Evolutionary conservation across 2,888 invertebrate species (phyloP), one percentile per base, ranked within the genome.

Genomic region (Brachynemurus nebulosus): DNA sequence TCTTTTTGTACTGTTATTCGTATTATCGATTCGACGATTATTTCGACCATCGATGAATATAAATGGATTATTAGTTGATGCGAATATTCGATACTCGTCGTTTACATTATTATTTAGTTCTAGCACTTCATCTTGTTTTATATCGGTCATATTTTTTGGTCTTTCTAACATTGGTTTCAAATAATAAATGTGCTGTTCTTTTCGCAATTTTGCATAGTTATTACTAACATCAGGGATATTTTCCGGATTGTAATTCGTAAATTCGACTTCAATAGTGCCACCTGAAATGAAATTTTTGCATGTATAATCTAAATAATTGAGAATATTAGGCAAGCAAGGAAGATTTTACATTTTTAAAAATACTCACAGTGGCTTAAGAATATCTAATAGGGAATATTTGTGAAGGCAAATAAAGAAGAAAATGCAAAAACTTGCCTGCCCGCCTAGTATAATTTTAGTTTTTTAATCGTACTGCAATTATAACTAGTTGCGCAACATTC

Each of bases 401-500:
- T n/a, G n/a, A n/a, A n/a, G n/a, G n/a, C n/a, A n/a, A n/a, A n/a
- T n/a, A n/a, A n/a, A n/a, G n/a, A n/a, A n/a, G n/a, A n/a, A n/a
- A n/a, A n/a, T n/a, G n/a, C n/a, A n/a, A n/a, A n/a, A n/a, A n/a
- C n/a, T n/a, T n/a, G n/a, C n/a, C n/a, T n/a, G n/a, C n/a, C n/a
- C n/a, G n/a, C n/a, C n/a, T n/a, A n/a, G n/a, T n/a, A n/a, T n/a
- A n/a, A n/a, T n/a, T n/a, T n/a, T n/a, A n/a, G 23, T 19, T 14
- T 9, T 27, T 34, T 5, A 34, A 51, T 72, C 72, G 74, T 68
- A 71, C 81, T 76, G 59, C 88, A 89, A 55, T 80, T 78, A 61
- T 88, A 89, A 58, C 83, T 83, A 40, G 83, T 79, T 9, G 89
- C 85, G 58, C 89, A 89, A 62, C 89, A 89, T 57, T 86, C 80